Percentiles rank a stretch among this genome's conserved stretches.
These are phyloP conservation scores for Cnemophilus loriae DNA, from an alignment of 2,113 vertebrate species.

Conservation along the genomic window DNA sequence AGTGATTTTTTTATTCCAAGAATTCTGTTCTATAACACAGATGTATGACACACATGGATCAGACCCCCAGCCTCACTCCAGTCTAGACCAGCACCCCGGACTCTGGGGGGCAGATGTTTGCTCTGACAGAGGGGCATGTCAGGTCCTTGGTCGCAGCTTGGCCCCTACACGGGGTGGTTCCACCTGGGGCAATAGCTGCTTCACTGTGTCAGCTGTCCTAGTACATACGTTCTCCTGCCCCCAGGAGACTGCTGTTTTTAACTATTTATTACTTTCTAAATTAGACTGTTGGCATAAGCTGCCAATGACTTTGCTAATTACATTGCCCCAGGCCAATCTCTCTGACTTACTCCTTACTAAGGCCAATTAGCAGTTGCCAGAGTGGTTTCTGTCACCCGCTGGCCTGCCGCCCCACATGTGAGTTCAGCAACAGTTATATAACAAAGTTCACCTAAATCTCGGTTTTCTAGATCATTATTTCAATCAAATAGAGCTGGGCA, in stretches of 20 bases:
- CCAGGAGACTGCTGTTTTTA: slow-evolving; percentile 29
- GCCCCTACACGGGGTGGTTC: background rate
- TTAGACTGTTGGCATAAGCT: slow-evolving; percentile 51
- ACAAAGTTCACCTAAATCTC: background rate
- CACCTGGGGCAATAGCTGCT: background rate
- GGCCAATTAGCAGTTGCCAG: slow-evolving; percentile 47
- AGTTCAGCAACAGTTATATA: background rate
- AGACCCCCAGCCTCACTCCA: background rate
- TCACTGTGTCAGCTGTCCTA: background rate
- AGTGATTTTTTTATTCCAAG: background rate
- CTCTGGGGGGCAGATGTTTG: fast-evolving
- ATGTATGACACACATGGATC: fast-evolving
- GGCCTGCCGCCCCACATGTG: background rate
- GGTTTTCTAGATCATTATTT: background rate
- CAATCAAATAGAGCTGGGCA: background rate
- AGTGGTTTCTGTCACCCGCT: slow-evolving; percentile 40
- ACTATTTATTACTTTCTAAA: slow-evolving; percentile 64
- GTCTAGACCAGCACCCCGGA: background rate
- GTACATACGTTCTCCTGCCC: background rate
- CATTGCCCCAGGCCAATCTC: slow-evolving; percentile 20
- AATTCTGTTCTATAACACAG: background rate
- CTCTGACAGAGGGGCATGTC: background rate
- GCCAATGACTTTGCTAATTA: slow-evolving; percentile 61
- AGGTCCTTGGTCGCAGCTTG: background rate
- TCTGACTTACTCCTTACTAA: slow-evolving; percentile 39